Evolutionary conservation across 2,888 invertebrate species (phyloP).

Genomic region (Cecidostiba fungosa): DNA sequence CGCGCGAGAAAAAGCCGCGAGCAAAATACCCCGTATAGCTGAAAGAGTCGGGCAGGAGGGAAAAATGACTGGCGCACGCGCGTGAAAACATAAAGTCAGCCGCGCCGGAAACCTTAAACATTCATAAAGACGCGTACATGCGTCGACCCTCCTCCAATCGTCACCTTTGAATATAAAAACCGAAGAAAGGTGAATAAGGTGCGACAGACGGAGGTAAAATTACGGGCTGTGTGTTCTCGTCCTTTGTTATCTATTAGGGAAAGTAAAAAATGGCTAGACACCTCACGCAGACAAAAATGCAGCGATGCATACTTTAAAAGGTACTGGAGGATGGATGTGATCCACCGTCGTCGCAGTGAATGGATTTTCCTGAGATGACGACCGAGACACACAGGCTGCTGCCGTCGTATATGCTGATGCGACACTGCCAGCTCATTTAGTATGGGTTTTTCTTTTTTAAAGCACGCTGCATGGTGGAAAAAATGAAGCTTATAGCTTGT

Average conservation of each 20-base stretch:
- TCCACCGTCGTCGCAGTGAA: background rate
- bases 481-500: background rate
- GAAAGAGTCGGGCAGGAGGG: constrained; percentile 20
- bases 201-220: background rate
- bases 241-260: constrained; percentile 37
- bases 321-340: background rate
- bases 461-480: background rate
- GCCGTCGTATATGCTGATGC: background rate
- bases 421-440: background rate
- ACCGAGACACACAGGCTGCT: background rate
- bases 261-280: constrained; percentile 43
- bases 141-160: background rate
- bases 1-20: background rate
- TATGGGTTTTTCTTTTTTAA: background rate
- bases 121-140: constrained; percentile 34
- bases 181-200: background rate
- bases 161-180: background rate
- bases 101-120: constrained; percentile 34
- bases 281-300: background rate
- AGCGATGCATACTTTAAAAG: background rate
- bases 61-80: constrained; percentile 15
- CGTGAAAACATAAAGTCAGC: constrained; percentile 13
- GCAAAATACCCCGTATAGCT: background rate
- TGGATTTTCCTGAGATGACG: background rate
- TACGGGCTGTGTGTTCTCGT: background rate